Conservation (phyloP, 2,888 invertebrate species). For the Notodonta dromedarius region DNA sequence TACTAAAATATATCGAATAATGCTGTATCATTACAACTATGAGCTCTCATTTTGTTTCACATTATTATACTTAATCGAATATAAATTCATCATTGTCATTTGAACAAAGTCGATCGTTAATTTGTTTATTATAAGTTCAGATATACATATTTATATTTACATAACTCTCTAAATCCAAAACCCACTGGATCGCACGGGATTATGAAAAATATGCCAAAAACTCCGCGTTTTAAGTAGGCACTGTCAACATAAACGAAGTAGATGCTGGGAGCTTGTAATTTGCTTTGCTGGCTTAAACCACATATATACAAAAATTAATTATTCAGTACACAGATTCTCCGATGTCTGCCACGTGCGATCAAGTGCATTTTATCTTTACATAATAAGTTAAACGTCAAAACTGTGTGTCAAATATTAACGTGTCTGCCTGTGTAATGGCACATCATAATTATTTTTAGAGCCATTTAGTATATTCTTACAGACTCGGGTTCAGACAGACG, state of each 20-base stretch:
- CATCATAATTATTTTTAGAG: slow-evolving; percentile 46
- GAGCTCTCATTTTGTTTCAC: background rate
- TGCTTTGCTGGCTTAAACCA: no score
- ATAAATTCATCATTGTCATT: background rate
- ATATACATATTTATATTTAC: slow-evolving; percentile 3
- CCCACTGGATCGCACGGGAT: background rate
- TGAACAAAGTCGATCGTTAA: background rate
- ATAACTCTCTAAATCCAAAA: background rate
- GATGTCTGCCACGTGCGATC: background rate
- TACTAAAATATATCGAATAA: slow-evolving; percentile 9
- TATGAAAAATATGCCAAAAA: no score
- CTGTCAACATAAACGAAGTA: no score
- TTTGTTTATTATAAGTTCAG: background rate
- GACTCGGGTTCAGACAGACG: background rate
- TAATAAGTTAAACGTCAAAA: slow-evolving; percentile 32
- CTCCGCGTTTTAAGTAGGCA: no score
- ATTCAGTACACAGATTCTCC: no score
- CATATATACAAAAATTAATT: no score
- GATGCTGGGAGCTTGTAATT: no score
- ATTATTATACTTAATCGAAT: background rate
- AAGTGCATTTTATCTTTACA: background rate
- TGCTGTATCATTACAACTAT: background rate
- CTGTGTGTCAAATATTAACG: slow-evolving; percentile 33
- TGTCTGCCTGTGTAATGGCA: slow-evolving; percentile 75
- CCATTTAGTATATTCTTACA: background rate